These are phyloP conservation scores for Falco peregrinus DNA, from an alignment of 2,797 vertebrate species.

Conservation along the genomic window DNA sequence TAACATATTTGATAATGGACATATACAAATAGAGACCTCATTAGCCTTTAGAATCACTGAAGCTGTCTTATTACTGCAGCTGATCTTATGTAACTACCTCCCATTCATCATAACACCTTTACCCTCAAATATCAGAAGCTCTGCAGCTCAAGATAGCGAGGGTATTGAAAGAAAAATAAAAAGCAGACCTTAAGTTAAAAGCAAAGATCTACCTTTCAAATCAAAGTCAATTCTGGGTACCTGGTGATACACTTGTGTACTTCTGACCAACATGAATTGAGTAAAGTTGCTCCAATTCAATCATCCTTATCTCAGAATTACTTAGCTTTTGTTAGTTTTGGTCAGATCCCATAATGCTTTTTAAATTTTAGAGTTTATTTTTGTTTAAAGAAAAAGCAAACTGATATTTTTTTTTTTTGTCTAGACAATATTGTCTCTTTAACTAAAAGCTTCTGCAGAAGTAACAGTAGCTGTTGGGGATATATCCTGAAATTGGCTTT, in stretches of 20 bases:
- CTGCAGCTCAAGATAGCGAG: neutral
- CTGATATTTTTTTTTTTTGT: conserved; percentile 17
- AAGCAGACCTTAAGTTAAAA: neutral
- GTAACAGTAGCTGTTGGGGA: neutral
- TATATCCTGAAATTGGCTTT: neutral
- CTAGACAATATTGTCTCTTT: conserved; percentile 51
- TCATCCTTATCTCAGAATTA: conserved; percentile 35
- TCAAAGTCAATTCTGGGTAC: neutral
- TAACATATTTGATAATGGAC: neutral
- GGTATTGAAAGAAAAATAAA: neutral
- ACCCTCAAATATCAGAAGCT: neutral
- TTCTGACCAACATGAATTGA: neutral
- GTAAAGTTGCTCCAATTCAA: neutral
- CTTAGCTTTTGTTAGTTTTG: conserved; percentile 42
- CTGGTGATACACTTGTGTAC: neutral
- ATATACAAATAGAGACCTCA: neutral
- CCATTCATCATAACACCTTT: neutral
- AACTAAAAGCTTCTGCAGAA: conserved; percentile 30
- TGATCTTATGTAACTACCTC: neutral
- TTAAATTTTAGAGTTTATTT: neutral
- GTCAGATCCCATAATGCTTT: neutral
- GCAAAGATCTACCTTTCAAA: neutral
- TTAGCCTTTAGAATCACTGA: neutral
- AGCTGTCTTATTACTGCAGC: neutral
- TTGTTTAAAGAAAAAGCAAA: conserved; percentile 37